phyloP scores from a whole-genome alignment of 1,140 invertebrate genomes.

The Leptinotarsa texana region DNA sequence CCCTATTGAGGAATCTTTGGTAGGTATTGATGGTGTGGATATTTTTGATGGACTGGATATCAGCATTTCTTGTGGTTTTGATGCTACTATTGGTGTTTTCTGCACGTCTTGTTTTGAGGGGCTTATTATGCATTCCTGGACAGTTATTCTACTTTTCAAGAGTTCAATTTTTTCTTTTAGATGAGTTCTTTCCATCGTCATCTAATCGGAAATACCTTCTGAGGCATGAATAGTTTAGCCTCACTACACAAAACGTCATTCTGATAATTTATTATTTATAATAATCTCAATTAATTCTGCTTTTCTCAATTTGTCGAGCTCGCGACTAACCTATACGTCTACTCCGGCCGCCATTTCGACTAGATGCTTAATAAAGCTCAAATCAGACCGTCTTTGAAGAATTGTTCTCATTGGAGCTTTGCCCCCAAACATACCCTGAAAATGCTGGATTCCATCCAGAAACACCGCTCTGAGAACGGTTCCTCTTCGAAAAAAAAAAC shows the following conservation, averaged over 20 bases:
- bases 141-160: constrained; percentile 4
- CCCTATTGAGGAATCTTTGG: neutral
- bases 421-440: no score
- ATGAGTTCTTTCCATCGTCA: constrained; percentile 3
- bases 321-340: constrained; percentile 10
- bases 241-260: constrained; percentile 16
- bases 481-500: no score
- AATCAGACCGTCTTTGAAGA: no score
- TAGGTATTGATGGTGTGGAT: constrained; percentile 6
- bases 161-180: constrained; percentile 12
- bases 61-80: neutral
- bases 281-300: constrained; percentile 21
- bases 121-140: neutral
- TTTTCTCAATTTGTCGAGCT: constrained; percentile 15
- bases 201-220: constrained; percentile 14
- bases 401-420: no score
- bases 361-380: no score
- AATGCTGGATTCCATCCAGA: no score
- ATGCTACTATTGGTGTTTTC: constrained; percentile 7
- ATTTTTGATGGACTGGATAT: constrained; percentile 6
- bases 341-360: neutral
- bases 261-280: constrained; percentile 13
- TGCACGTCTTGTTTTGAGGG: neutral
- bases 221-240: no score
- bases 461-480: no score